Conservation (phyloP, 2,113 vertebrate species). For the Chitala chitala region DNA sequence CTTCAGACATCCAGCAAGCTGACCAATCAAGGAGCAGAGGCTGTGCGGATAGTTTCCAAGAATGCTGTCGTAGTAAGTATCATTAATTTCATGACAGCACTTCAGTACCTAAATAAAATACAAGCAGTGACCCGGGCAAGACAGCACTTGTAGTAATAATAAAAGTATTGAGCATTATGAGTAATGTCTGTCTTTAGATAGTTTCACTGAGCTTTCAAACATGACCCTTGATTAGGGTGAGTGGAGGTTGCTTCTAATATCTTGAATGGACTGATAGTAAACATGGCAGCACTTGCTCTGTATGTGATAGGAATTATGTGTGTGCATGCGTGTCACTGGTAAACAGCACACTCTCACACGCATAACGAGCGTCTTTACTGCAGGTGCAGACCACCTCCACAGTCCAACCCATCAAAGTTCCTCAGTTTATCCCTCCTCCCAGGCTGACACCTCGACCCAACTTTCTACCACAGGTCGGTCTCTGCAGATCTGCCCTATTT, state of each 20-base stretch:
- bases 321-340: background rate
- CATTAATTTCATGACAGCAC: no score
- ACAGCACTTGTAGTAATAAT: no score
- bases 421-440: constrained; percentile 98
- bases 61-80: constrained; percentile 70
- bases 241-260: background rate
- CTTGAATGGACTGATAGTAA: no score
- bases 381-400: constrained; percentile 90
- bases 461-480: constrained; percentile 94
- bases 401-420: constrained; percentile 96
- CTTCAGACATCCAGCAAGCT: constrained; percentile 78
- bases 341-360: constrained; percentile 57
- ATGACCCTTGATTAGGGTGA: background rate
- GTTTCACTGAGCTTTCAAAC: background rate
- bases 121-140: no score
- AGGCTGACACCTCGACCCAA: constrained; percentile 94
- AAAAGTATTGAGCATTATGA: no score
- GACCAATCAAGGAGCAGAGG: constrained; percentile 76
- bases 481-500: constrained; percentile 45
- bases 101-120: no score
- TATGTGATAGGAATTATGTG: background rate
- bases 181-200: background rate
- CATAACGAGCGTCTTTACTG: no score
- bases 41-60: constrained; percentile 84
- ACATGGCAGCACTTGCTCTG: background rate